A percentile compares a stretch with the other conserved stretches of the same genome.
phyloP scores from a whole-genome alignment of 2,888 invertebrate species.

The Parnassius smintheus region DNA sequence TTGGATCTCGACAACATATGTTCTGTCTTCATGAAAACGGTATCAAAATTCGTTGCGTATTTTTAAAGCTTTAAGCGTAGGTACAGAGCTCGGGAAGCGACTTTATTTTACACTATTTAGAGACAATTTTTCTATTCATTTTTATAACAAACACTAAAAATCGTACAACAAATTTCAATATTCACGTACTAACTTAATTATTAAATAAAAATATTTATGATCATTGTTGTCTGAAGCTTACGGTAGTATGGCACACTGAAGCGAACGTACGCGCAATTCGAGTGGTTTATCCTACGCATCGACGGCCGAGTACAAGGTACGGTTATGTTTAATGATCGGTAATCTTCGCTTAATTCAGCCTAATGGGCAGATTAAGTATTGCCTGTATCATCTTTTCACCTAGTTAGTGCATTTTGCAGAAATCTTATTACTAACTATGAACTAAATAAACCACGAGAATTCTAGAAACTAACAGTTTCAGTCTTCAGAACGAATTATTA shows the following conservation, averaged over 20 bases:
- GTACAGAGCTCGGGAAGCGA: too few relatives aligned
- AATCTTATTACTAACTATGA: not conserved
- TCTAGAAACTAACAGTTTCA: not conserved
- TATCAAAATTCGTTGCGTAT: too few relatives aligned
- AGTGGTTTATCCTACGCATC: slow-evolving; percentile 26
- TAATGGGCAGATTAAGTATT: slow-evolving; percentile 32
- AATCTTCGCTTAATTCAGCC: slow-evolving; percentile 34
- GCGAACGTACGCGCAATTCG: slow-evolving; percentile 27
- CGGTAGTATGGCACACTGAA: slow-evolving; percentile 23
- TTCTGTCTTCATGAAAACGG: too few relatives aligned
- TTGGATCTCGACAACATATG: too few relatives aligned
- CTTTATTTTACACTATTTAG: too few relatives aligned
- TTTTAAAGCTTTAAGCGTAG: too few relatives aligned
- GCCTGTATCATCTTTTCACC: slow-evolving; percentile 26
- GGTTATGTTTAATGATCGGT: slow-evolving; percentile 33
- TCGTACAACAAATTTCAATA: too few relatives aligned
- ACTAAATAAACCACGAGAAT: not conserved
- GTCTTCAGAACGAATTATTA: not conserved
- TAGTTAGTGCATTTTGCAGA: slow-evolving; percentile 25
- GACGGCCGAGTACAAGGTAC: slow-evolving; percentile 23
- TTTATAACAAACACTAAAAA: too few relatives aligned
- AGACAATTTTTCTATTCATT: too few relatives aligned
- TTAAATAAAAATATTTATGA: too few relatives aligned
- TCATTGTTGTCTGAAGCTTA: not conserved
- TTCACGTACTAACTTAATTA: too few relatives aligned